Evolutionary conservation across 2,113 vertebrate genomes (phyloP), one percentile per base, ranked within the genome.

Genomic region (Saimiri boliviensis): DNA sequence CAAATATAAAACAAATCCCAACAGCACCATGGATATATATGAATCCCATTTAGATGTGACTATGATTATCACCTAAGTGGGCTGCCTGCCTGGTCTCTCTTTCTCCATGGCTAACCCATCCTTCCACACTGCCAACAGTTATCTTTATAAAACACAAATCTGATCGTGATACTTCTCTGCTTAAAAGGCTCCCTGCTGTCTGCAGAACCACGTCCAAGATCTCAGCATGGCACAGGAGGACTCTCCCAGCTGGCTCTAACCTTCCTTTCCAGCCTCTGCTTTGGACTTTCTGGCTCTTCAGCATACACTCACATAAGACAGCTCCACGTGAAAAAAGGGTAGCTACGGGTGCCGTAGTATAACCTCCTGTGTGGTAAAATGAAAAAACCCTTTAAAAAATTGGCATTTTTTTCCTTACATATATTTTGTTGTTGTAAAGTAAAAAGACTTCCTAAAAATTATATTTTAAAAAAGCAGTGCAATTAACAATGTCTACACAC

Each of bases 101-200:
- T 19, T 40, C 25, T 82, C 20, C 42, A 27, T n/a, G 52, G 35
- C 68, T 71, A 89, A 21, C 6, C 30, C 35, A 87, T 56, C 70
- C 47, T 77, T 90, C 30, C 30, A 76, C 16, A 5, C 35, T 73
- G 70, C 81, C 85, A 96, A 37, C 42, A 77, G 80, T 90, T 71
- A 63, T 47, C 74, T 86, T 81, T 71, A 68, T 73, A 82, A 68
- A 82, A 40, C 37, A 66, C 47, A 49, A 47, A 84, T 84, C 80
- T 74, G 66, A 87, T 49, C 49, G n/a, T 37, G 91, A 86, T 66
- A 80, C 10, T 77, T 81, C 68, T 80, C 60, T 66, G 58, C 54
- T 89, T 95, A 60, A 89, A 91, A 92, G 87, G 14, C 81, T 92
- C 71, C 70, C 80, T 84, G 70, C 54, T 90, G 94, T 77, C 92